Evolutionary conservation across 2,113 vertebrate genomes (phyloP).

Genomic region (Lutjanus erythropterus): DNA sequence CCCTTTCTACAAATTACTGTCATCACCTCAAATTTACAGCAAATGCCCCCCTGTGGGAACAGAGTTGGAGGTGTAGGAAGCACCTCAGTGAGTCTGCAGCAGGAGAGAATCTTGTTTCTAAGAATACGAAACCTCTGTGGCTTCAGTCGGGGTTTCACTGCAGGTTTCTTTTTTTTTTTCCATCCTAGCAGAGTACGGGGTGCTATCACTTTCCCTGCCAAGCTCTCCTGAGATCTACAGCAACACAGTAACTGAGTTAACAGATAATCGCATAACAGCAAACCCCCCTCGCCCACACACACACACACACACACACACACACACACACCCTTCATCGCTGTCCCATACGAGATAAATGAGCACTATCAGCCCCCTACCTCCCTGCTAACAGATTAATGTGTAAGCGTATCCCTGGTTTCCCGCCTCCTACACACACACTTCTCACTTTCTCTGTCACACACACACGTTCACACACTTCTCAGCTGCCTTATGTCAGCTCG

Average conservation of each 20-base stretch:
- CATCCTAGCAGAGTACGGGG: slow-evolving; percentile 11
- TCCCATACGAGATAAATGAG: slow-evolving; percentile 67
- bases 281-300: background rate
- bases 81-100: slow-evolving; percentile 9
- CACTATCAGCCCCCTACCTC: slow-evolving; percentile 65
- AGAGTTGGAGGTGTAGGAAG: slow-evolving; percentile 33
- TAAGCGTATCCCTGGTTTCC: slow-evolving; percentile 51
- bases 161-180: slow-evolving; percentile 41
- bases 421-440: slow-evolving; percentile 57
- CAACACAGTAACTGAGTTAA: slow-evolving; percentile 58
- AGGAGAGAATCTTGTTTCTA: slow-evolving; percentile 35
- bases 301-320: slow-evolving; percentile 27
- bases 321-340: slow-evolving; percentile 22
- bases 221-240: slow-evolving; percentile 46
- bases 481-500: slow-evolving; percentile 55
- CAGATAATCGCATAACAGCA: slow-evolving; percentile 62
- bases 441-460: slow-evolving; percentile 51
- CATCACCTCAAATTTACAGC: slow-evolving; percentile 8
- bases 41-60: background rate
- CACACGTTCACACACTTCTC: slow-evolving; percentile 24
- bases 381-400: slow-evolving; percentile 67
- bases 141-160: slow-evolving; percentile 34
- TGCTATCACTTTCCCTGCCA: slow-evolving; percentile 39
- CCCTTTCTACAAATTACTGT: slow-evolving; percentile 9
- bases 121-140: slow-evolving; percentile 30